Evolutionary conservation across 2,113 vertebrate genomes (phyloP).

Genomic region (Macquaria ambigua): DNA sequence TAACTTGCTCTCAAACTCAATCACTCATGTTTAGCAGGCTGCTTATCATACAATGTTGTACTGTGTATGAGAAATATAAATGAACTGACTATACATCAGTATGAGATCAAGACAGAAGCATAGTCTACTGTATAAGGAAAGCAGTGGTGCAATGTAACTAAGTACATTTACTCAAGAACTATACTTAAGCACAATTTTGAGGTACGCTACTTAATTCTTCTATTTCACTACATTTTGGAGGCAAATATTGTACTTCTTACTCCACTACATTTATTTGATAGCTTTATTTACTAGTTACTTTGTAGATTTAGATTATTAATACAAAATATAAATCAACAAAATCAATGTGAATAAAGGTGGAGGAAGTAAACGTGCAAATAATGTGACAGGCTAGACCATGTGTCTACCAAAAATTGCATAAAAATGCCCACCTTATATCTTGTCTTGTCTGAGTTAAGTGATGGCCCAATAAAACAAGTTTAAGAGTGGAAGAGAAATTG

Average conservation of each 20-base stretch:
- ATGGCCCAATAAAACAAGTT: slow-evolving; percentile 62
- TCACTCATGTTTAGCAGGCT: neutral
- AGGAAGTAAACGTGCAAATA: neutral
- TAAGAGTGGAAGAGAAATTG: slow-evolving; percentile 50
- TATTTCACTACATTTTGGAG: too few species aligned
- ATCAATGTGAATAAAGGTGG: neutral
- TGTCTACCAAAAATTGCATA: neutral
- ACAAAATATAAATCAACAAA: neutral
- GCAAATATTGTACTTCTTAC: too few species aligned
- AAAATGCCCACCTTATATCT: slow-evolving; percentile 28
- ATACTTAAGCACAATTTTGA: too few species aligned
- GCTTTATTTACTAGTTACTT: too few species aligned
- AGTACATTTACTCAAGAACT: too few species aligned
- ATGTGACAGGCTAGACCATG: neutral
- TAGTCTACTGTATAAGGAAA: too few species aligned
- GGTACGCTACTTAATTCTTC: neutral
- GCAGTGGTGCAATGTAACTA: too few species aligned
- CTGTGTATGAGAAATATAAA: neutral
- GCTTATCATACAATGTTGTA: neutral
- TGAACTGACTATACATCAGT: neutral
- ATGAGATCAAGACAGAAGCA: neutral
- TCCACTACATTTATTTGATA: too few species aligned
- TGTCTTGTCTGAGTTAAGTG: slow-evolving; percentile 43
- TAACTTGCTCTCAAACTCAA: neutral
- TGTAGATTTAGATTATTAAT: too few species aligned